Conservation (phyloP, 2,797 vertebrate genomes). For the Typhlichthys eigenmanni region DNA sequence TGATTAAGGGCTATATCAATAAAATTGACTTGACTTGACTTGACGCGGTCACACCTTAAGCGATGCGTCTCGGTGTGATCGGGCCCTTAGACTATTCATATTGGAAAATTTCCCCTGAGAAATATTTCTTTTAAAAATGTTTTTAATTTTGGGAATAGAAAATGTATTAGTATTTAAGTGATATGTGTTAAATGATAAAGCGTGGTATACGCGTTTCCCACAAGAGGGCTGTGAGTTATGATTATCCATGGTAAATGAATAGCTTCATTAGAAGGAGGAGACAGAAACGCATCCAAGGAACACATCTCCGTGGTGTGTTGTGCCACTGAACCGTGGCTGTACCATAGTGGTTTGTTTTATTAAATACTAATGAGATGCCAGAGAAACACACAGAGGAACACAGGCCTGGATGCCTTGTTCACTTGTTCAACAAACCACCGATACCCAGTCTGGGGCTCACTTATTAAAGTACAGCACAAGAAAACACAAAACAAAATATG, state of each 20-base stretch:
- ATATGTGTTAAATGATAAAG: background rate
- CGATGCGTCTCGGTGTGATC: too few relatives aligned
- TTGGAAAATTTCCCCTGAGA: slow-evolving; percentile 22
- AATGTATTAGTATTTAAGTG: background rate
- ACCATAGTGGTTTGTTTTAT: slow-evolving; percentile 43
- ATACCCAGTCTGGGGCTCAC: background rate
- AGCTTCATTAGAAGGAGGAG: slow-evolving; percentile 44
- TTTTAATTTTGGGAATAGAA: background rate
- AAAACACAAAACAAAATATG: background rate
- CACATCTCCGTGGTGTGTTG: slow-evolving; percentile 33
- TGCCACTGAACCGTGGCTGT: slow-evolving; percentile 32
- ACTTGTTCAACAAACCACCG: background rate
- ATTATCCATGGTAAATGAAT: slow-evolving; percentile 42
- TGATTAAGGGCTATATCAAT: too few relatives aligned
- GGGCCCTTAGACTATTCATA: slow-evolving; percentile 58
- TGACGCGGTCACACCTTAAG: too few relatives aligned
- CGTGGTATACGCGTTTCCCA: background rate
- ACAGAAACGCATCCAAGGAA: slow-evolving; percentile 39
- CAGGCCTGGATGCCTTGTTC: background rate
- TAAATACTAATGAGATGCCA: slow-evolving; percentile 40
- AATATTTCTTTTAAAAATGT: background rate
- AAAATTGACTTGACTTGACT: too few relatives aligned
- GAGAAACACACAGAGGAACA: slow-evolving; percentile 18
- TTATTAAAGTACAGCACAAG: background rate
- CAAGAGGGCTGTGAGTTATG: slow-evolving; percentile 10